Conservation (phyloP, 2,797 vertebrate species). For the Rhinogobio ventralis region DNA sequence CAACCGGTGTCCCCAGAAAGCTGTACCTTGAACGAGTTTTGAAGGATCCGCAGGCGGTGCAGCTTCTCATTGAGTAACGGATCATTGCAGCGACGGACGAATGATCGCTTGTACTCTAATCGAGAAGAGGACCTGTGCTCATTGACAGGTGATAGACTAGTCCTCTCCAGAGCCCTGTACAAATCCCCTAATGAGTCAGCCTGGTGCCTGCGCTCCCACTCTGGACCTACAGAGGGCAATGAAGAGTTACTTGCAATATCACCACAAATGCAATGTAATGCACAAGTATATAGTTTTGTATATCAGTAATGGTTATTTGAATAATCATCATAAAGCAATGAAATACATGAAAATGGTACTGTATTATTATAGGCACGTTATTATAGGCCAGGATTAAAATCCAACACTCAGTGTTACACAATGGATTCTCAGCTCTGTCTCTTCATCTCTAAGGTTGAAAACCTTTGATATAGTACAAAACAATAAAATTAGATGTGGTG, state of each 20-base stretch:
- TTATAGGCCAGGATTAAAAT: neutral
- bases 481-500: neutral
- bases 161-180: conserved; percentile 93
- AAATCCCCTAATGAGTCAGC: conserved; percentile 94
- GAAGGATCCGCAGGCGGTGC: conserved; percentile 92
- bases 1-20: neutral
- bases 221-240: conserved; percentile 64
- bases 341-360: neutral
- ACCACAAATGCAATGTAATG: neutral
- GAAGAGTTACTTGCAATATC: conserved; percentile 10
- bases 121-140: conserved; percentile 88
- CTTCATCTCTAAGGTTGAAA: too few relatives aligned
- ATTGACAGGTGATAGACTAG: conserved; percentile 88
- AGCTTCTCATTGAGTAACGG: conserved; percentile 96
- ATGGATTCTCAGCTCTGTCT: neutral
- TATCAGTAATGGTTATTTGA: neutral
- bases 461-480: neutral
- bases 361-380: neutral
- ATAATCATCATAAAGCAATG: neutral
- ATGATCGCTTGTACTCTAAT: conserved; percentile 94
- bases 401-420: neutral
- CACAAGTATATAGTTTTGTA: neutral
- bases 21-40: conserved; percentile 95
- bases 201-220: conserved; percentile 83
- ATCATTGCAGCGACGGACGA: conserved; percentile 92